A percentile compares a stretch with the other conserved stretches of the same genome.
These are phyloP conservation scores for Hyperoodon ampullatus DNA, from an alignment of 2,113 vertebrate species.

Conservation along the genomic window DNA sequence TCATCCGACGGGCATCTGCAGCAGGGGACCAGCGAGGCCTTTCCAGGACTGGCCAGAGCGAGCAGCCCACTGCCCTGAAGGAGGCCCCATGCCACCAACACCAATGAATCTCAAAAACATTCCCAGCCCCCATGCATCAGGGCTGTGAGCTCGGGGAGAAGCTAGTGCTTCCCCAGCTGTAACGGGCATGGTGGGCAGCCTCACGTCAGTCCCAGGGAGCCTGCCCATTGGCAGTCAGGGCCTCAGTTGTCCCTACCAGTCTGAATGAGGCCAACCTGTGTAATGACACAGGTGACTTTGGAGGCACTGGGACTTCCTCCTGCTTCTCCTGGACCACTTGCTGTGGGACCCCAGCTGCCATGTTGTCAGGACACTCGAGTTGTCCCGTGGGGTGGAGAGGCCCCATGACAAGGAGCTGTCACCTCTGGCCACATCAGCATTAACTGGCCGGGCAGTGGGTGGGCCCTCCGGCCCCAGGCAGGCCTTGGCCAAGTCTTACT, in stretches of 20 bases:
- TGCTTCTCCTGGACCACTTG: background rate
- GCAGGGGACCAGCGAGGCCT: accelerated
- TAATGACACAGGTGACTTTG: accelerated
- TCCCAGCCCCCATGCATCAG: background rate
- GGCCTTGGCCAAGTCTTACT: background rate
- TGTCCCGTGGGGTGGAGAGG: background rate
- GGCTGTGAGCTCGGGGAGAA: background rate
- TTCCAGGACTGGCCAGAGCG: background rate
- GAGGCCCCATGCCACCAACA: background rate
- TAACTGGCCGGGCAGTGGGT: background rate
- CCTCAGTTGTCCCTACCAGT: background rate
- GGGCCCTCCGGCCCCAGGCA: background rate
- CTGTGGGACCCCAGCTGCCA: background rate
- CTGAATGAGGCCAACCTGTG: background rate
- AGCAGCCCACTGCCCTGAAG: background rate
- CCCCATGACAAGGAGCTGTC: background rate
- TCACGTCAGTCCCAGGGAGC: background rate
- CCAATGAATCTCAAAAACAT: background rate
- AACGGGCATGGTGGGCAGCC: background rate
- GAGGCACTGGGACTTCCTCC: background rate
- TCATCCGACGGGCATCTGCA: accelerated
- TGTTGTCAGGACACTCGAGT: background rate
- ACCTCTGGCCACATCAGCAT: background rate
- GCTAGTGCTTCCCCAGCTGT: background rate
- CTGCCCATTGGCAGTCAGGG: accelerated